Base-by-base conservation (phyloP, 2,797 vertebrate genomes). In the Lagorchestes hirsutus region DNA sequence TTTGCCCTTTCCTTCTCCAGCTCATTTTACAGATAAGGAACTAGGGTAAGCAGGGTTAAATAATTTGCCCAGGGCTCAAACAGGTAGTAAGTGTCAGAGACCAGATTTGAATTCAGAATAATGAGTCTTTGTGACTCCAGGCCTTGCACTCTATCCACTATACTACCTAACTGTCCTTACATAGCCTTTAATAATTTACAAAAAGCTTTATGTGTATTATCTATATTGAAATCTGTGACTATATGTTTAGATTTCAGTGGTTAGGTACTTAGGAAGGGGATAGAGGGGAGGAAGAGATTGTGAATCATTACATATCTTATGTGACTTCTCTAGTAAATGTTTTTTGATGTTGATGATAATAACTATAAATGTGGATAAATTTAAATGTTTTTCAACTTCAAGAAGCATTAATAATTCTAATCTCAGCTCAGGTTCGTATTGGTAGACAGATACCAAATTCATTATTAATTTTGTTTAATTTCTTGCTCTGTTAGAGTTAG, bases 351-450 rank as follows among this genome's bases (percentile, higher is more conserved):
- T 92, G 55, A 54, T 92, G 55, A 54, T 58, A 90, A 55, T 40
- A 54, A 87, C 16, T 90, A 90, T 92, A 18, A 87, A 92, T 93
- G 55, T 56, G 28, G 62, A 59, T 95, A 46, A 96, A 59, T 34
- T 54, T 6, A 11, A 93, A 93, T 13, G 1, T 13, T 67, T 92
- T 34, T 91, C 59, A 56, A 28, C 16, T 55, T 0, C n/a, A 82
- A 18, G 14, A 74, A 29, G 67, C n/a, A 22, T 74, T 40, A 82
- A 40, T 46, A 40, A 40, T 82, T 82, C 16, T 40, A 22, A 40
- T 40, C n/a, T 82, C n/a, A 74, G 16, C 5, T 74, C 34, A 40
- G 6, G n/a, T 82, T 82, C 18, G 46, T 82, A 6, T 82, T 46
- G 8, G 18, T 82, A 82, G n/a, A 82, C 1, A 16, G 67, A 18